Evolutionary conservation across 2,113 vertebrate species (phyloP).

Genomic region (Saccopteryx bilineata): DNA sequence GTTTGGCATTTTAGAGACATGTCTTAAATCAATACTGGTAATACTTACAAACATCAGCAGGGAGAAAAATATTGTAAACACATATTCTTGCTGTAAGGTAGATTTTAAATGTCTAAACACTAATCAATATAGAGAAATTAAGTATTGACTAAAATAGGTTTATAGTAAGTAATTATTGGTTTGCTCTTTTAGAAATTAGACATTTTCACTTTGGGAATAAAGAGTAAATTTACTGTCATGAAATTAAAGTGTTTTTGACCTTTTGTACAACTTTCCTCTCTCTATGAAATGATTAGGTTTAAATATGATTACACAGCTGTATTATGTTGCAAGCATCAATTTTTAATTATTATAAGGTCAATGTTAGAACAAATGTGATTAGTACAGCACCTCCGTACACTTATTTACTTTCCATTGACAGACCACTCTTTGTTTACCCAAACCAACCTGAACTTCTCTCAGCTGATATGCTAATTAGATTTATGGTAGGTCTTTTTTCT

Average conservation of each 20-base stretch:
- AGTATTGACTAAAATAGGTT: conserved; percentile 98
- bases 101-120: conserved; percentile 95
- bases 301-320: conserved; percentile 90
- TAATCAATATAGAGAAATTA: conserved; percentile 98
- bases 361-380: conserved; percentile 87
- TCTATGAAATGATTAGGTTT: conserved; percentile 87
- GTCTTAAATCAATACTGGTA: conserved; percentile 93
- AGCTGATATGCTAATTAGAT: conserved; percentile 58
- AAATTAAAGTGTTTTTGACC: conserved; percentile 91
- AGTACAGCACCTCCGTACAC: conserved; percentile 72
- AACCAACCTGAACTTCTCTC: conserved; percentile 35
- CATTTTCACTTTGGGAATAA: conserved; percentile 92
- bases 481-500: neutral
- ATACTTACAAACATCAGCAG: conserved; percentile 91
- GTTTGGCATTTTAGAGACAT: conserved; percentile 94
- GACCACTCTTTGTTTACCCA: conserved; percentile 70
- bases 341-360: conserved; percentile 94
- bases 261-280: conserved; percentile 86
- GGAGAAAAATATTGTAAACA: conserved; percentile 89
- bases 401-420: conserved; percentile 77
- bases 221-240: conserved; percentile 89
- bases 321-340: conserved; percentile 88
- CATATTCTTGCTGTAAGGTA: conserved; percentile 92
- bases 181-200: conserved; percentile 98
- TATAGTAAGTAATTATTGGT: conserved; percentile 97